Percentiles rank a stretch among this genome's conserved stretches.
phyloP scores from a whole-genome alignment of 2,888 invertebrate genomes.

The Pseudococcus longispinus region DNA sequence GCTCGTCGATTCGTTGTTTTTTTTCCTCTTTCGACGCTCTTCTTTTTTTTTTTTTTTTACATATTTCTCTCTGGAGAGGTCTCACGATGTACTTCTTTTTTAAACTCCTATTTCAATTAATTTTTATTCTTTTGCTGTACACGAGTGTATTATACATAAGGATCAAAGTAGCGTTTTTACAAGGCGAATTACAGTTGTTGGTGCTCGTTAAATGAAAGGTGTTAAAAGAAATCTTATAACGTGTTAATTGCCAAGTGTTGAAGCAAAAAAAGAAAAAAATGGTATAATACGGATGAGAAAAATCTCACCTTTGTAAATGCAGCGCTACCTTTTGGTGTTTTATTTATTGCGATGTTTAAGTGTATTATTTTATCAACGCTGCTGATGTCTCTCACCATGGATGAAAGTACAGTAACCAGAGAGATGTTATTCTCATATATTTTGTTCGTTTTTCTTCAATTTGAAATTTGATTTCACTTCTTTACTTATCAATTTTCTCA shows the following conservation, averaged over 20 bases:
- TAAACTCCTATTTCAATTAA: slow-evolving; percentile 4
- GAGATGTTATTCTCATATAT: no score
- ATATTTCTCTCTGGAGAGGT: slow-evolving; percentile 12
- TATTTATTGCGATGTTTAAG: neutral
- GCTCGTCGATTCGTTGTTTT: neutral
- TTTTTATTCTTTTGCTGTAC: slow-evolving; percentile 11
- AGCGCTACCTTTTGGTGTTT: neutral
- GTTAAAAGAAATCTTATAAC: neutral
- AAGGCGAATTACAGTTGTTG: slow-evolving; percentile 9
- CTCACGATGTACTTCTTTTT: neutral
- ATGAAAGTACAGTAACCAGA: neutral
- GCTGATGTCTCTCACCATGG: neutral
- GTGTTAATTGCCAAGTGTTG: neutral
- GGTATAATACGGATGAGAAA: neutral
- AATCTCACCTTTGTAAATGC: neutral
- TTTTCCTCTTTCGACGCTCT: neutral
- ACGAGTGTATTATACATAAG: neutral
- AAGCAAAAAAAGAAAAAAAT: neutral
- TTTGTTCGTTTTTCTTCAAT: no score
- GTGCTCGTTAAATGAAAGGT: neutral
- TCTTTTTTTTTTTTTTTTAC: neutral
- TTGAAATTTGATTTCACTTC: no score
- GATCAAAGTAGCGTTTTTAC: slow-evolving; percentile 12
- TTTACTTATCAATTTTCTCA: no score
- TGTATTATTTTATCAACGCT: neutral